A percentile compares a stretch with the other conserved stretches of the same genome.
Conservation (phyloP, 1,140 invertebrate genomes). For the Caenorhabditis brenneri region DNA sequence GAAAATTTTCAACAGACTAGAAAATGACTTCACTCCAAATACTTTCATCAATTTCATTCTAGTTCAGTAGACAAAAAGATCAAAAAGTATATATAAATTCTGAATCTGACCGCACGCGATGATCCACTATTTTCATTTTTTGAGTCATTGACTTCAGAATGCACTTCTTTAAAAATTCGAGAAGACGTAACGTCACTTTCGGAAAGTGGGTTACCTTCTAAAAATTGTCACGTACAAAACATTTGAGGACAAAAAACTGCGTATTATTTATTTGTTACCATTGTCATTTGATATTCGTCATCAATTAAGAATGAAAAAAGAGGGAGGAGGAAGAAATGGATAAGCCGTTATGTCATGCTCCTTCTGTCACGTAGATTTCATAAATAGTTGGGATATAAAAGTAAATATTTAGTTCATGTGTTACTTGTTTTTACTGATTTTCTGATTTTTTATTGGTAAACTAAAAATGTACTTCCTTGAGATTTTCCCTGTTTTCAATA, state of each 20-base stretch:
- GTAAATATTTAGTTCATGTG: neutral
- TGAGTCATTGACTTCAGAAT: neutral
- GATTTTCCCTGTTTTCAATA: neutral
- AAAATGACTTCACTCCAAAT: neutral
- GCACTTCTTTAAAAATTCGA: neutral
- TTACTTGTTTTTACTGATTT: neutral
- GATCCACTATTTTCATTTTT: neutral
- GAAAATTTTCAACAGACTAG: too few relatives aligned
- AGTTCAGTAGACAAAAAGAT: neutral
- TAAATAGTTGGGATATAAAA: neutral
- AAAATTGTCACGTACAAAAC: neutral
- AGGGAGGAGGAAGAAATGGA: neutral
- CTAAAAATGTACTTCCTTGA: too few relatives aligned
- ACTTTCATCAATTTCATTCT: neutral
- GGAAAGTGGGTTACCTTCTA: neutral
- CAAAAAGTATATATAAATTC: slow-evolving; percentile 15
- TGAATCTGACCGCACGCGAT: neutral
- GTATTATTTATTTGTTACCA: neutral
- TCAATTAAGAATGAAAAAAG: neutral
- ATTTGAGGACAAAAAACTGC: neutral
- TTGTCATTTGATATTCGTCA: slow-evolving; percentile 30
- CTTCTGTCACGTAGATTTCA: neutral
- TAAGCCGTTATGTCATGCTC: slow-evolving; percentile 1
- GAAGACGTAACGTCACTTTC: neutral
- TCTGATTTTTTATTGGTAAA: neutral